Base-by-base conservation (phyloP, 1,140 invertebrate species). In the Drosophila bipectinata region DNA sequence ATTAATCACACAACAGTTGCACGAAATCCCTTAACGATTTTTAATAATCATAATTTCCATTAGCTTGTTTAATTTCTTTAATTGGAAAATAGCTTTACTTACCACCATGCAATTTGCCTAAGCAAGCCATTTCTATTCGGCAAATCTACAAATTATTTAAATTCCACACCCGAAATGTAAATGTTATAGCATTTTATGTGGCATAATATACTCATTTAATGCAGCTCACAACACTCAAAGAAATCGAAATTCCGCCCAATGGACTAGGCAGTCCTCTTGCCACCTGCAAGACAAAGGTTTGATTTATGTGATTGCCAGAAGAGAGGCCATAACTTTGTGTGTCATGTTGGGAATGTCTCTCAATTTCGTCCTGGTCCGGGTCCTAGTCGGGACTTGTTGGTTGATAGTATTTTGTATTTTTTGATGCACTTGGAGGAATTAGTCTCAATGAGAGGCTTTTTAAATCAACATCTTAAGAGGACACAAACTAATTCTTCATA, bases 201-300 rank as follows among this genome's bases (percentile, higher is more conserved):
- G 72, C 73, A 68, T 76, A 76, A 76, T 76, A 76, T 68, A 76
- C 72, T 61, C 56, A 57, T 60, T 56, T 52, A 34, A 54, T 66
- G 72, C 73, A 76, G 56, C 72, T 6, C 30, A 44, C 32, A 30
- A 24, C 30, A 60, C 67, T 72, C 51, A 24, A 56, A 10, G 44
- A 24, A 30, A 48, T 26, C 44, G 32, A 37, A 44, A 21, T 14
- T 15, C 14, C 21, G 32, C 1, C 15, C 8, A 26, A 18, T 32
- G 15, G 18, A 15, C 28, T 30, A 24, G 21, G 18, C 9, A n/a
- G 24, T 30, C 59, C 39, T 41, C 53, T 21, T 15, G 37, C 55
- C 55, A 75, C 72, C 71, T 66, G 71, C 62, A 68, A 55, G 72
- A 61, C 73, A 76, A 68, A 76, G 54, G 73, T 77, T 77, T 76